Evolutionary conservation across 2,888 invertebrate species (phyloP), one percentile per base, ranked within the genome.

Genomic region (Keiferia lycopersicella): DNA sequence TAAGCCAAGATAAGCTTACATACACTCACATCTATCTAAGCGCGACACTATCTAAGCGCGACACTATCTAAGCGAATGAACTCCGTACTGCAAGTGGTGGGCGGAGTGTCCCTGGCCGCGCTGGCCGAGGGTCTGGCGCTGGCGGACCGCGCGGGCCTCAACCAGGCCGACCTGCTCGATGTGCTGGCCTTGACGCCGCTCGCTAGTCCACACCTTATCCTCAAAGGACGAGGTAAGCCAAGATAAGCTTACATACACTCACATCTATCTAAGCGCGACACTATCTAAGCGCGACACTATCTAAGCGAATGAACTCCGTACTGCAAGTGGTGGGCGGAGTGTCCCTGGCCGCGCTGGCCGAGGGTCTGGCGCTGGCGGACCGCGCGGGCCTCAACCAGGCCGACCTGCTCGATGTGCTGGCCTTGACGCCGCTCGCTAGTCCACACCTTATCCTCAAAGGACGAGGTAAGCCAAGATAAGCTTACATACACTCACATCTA

Each of bases 111-210:
- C 63, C 90, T 98, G 69, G 98, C 97, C 1, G 98, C 97, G 30
- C 91, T 99, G 64, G 97, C 98, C 0, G 99, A 99, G 88, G 97
- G 97, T 2, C 95, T 99, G 92, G 98, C 98, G 30, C 92, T 99
- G 67, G 98, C 98, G 0, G 98, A 98, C 88, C 94, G 98, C 68
- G 96, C 97, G 11, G 98, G 98, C 0, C 94, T 99, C 64, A 95
- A 96, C 72, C 95, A 97, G 78, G 96, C 96, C 71, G 98, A 98
- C 84, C 95, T 98, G 60, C 91, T 98, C 65, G 98, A 98, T 83
- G 96, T 98, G 68, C 93, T 98, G 71, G 95, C 95, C 70, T 92
- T 97, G 69, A 97, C 98, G 20, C 95, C 96, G 64, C 93, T 98
- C 73, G 94, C 96, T 68, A 97, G 96, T 78, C 96, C 96, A 41